Base-by-base conservation (phyloP, 2,113 vertebrate species). In the Egretta garzetta region DNA sequence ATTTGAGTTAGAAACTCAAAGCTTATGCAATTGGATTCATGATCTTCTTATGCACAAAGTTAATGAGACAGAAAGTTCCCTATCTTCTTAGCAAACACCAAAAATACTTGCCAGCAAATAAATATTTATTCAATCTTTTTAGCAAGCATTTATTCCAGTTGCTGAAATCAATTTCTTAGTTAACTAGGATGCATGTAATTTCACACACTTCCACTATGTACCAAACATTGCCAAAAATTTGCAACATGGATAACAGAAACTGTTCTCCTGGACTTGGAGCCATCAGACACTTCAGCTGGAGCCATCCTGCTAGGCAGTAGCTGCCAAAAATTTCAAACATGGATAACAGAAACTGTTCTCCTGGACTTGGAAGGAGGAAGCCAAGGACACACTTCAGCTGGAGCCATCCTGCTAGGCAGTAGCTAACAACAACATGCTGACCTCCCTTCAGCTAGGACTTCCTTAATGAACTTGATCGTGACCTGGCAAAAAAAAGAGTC, bases 51-150 rank as follows among this genome's bases (percentile, higher is more conserved):
- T 21, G 14, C 35, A 97, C 62, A 72, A 70, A 86, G 37, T 80
- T 90, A 93, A 88, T 49, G 91, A 93, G 64, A 92, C 55, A 89
- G 68, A 90, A 91, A 81, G 62, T 62, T 93, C 85, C 88, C 92
- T 76, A 47, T 84, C 86, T 95, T 73, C 86, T 96, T 79, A 81
- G 53, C 58, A 97, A 97, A 96, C 53, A 93, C 4, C 8, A 41
- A 80, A 91, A 90, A 90, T 92, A 66, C 74, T 28, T 76, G 64
- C 23, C 58, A 85, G 24, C 26, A 86, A 87, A 80, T 49, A 96
- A 74, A 88, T 95, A 95, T 93, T 95, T 91, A 64, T 56, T 72
- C 33, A 37, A 12, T 19, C 47, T 37, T 63, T 72, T 26, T 16
- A 83, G n/a, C 35, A 72, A 81, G 45, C 20, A 49, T 92, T 94